phyloP scores from a whole-genome alignment of 2,888 invertebrate genomes.

The Plagiodera versicolora region DNA sequence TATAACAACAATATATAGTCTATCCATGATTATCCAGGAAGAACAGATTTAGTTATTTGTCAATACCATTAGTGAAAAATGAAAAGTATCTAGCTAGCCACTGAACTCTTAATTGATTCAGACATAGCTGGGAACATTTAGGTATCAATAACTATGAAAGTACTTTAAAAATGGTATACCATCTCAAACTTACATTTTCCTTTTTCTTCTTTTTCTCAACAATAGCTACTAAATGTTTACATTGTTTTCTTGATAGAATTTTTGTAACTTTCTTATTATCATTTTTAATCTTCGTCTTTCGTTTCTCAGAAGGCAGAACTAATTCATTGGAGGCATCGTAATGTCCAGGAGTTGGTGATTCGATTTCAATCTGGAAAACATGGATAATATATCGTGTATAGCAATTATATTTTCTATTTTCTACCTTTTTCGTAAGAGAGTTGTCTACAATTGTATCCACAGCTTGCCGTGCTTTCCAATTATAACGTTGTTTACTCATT shows the following conservation, averaged over 20 bases:
- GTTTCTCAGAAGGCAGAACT: slow-evolving; percentile 80
- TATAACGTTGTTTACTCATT: slow-evolving; percentile 65
- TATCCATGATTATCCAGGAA: no score
- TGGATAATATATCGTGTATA: not conserved
- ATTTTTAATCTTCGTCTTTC: slow-evolving; percentile 70
- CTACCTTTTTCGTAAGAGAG: slow-evolving; percentile 68
- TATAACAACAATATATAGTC: no score
- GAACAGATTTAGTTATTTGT: no score
- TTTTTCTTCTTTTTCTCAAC: slow-evolving; percentile 89
- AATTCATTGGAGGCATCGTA: slow-evolving; percentile 79
- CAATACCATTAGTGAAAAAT: no score
- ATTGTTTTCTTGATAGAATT: slow-evolving; percentile 83
- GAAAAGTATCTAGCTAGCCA: no score
- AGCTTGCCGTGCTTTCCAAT: slow-evolving; percentile 74
- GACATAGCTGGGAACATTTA: no score
- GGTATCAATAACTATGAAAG: no score
- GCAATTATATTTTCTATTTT: slow-evolving; percentile 2
- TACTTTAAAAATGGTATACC: not conserved
- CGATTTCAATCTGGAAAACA: slow-evolving; percentile 61
- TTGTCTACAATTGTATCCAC: slow-evolving; percentile 72
- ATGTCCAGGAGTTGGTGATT: slow-evolving; percentile 62
- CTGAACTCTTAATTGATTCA: no score
- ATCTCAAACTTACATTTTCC: slow-evolving; percentile 69
- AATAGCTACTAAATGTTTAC: slow-evolving; percentile 83
- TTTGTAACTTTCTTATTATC: slow-evolving; percentile 62